A percentile compares a stretch with the other conserved stretches of the same genome.
These are phyloP conservation scores for Idaea dimidiata DNA, from an alignment of 2,888 invertebrate species.

Conservation along the genomic window DNA sequence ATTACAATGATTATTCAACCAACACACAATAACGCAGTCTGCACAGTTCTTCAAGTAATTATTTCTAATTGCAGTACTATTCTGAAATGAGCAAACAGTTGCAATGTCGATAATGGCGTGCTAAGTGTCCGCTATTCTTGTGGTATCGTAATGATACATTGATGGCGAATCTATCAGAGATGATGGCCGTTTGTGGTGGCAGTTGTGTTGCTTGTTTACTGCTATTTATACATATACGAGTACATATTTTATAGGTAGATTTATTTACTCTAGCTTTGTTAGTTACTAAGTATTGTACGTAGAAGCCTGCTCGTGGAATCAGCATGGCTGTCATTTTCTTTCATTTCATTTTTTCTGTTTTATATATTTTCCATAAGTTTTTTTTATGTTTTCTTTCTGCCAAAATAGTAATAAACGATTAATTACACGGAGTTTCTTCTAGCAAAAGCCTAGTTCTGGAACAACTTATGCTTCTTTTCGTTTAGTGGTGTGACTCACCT, in stretches of 20 bases:
- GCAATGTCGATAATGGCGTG: slow-evolving; percentile 27
- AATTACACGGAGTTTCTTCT: too few species aligned
- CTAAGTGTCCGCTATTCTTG: slow-evolving; percentile 27
- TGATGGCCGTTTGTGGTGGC: slow-evolving; percentile 3
- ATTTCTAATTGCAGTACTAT: slow-evolving; percentile 34
- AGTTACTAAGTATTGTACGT: too few species aligned
- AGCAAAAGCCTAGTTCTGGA: too few species aligned
- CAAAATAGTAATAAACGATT: too few species aligned
- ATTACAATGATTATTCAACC: neutral
- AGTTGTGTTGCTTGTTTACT: neutral
- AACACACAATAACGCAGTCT: neutral
- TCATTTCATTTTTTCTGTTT: too few species aligned
- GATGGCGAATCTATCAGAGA: slow-evolving; percentile 9
- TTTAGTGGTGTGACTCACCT: too few species aligned
- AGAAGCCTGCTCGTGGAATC: too few species aligned
- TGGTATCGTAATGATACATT: neutral
- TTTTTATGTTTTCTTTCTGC: too few species aligned
- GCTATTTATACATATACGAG: neutral
- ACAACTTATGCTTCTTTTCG: too few species aligned
- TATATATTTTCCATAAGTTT: too few species aligned
- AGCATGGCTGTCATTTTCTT: too few species aligned
- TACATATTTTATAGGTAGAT: neutral
- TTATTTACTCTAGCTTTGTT: too few species aligned
- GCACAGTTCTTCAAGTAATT: slow-evolving; percentile 21
- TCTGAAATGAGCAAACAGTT: slow-evolving; percentile 24